These are phyloP conservation scores for Fragum whitleyi DNA, from an alignment of 2,888 invertebrate species.

Conservation along the genomic window DNA sequence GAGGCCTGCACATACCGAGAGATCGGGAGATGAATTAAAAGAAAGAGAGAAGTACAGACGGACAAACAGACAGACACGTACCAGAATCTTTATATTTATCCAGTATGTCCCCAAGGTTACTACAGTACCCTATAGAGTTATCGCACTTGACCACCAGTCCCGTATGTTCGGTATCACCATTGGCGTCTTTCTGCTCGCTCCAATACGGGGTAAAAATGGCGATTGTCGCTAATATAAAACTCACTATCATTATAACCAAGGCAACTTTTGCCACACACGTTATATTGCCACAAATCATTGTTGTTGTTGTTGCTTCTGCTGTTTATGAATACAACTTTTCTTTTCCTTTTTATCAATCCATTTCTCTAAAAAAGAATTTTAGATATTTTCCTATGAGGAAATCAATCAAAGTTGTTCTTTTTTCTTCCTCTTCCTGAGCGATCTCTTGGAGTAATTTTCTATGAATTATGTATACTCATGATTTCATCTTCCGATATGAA, in stretches of 20 bases:
- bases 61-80: conserved; percentile 14
- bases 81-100: conserved; percentile 52
- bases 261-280: conserved; percentile 56
- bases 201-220: conserved; percentile 61
- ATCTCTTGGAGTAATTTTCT: too few relatives aligned
- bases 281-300: conserved; percentile 56
- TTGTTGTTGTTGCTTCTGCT: not conserved
- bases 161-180: conserved; percentile 45
- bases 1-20: too few relatives aligned
- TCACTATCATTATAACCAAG: conserved; percentile 52
- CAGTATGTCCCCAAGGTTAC: conserved; percentile 46
- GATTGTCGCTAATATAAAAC: conserved; percentile 44
- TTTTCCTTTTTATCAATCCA: not conserved
- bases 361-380: not conserved
- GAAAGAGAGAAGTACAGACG: not conserved
- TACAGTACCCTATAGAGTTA: conserved; percentile 43
- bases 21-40: too few relatives aligned
- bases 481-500: too few relatives aligned
- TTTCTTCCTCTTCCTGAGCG: too few relatives aligned
- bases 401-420: too few relatives aligned
- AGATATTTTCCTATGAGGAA: too few relatives aligned
- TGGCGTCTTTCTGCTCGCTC: conserved; percentile 35
- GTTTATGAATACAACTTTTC: not conserved
- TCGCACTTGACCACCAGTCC: conserved; percentile 55
- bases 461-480: too few relatives aligned